Evolutionary conservation across 2,797 vertebrate species (phyloP), one percentile per base, ranked within the genome.

Genomic region (Chiropotes sagulatus): DNA sequence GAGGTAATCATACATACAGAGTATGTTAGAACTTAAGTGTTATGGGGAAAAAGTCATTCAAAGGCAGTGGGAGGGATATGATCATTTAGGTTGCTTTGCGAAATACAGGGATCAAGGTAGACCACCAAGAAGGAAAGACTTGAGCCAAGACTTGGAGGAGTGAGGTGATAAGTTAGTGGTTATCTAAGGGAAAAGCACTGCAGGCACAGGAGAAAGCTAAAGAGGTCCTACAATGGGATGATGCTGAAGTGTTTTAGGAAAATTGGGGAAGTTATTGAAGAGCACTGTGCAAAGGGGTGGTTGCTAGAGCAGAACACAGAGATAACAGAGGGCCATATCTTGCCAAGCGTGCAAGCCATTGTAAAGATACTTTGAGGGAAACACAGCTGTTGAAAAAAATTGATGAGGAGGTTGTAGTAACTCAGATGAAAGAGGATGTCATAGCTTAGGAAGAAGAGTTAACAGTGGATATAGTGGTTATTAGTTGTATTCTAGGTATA

Each of bases 301-400:
- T n/a, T 86, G 15, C 72, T 58, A 46, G 50, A 36, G 70, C 22
- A 84, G 24, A 36, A 82, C 41, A 67, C 36, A 67, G 50, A 81
- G 82, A 30, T 0, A 93, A 86, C 7, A 52, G 7, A 79, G 46
- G 64, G 30, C 22, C n/a, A 19, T 54, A 64, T 73, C 50, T 81
- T 90, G 15, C 39, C 92, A 88, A 36, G 4, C 24, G 2, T 61
- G 22, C n/a, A 73, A 84, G 13, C 33, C 61, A 85, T 20, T 80
- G 41, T 67, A 64, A 82, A 84, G 30, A 91, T 57, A 79, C 90
- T 94, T 90, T 67, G 81, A 93, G 64, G 78, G 36, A 89, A 54
- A 67, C 9, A 36, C 9, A 20, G 39, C 41, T 46, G 11, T 70
- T 87, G 5, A 20, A 41, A n/a, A 78, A 30, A 72, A 48, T 48